These are phyloP conservation scores for Tortricodes alternella DNA, from an alignment of 2,888 invertebrate genomes.

Conservation along the genomic window DNA sequence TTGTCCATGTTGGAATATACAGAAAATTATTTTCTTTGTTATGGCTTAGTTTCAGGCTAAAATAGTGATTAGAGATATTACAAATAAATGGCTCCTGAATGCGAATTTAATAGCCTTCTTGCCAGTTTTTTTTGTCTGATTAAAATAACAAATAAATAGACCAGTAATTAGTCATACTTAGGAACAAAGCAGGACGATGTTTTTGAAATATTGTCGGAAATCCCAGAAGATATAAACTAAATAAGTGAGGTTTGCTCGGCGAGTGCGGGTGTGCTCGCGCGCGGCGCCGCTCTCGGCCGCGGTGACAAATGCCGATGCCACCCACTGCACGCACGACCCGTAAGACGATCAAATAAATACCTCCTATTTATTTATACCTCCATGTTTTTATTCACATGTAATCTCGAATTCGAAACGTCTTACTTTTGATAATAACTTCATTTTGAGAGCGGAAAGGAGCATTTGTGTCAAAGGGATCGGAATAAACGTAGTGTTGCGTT, in stretches of 20 bases:
- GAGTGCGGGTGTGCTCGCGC: neutral
- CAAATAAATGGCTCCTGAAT: no score
- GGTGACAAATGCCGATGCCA: constrained; percentile 78
- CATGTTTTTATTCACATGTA: constrained; percentile 55
- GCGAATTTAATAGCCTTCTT: no score
- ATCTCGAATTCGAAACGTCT: constrained; percentile 43
- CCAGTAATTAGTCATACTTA: no score
- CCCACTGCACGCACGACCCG: constrained; percentile 70
- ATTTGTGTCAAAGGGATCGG: constrained; percentile 6
- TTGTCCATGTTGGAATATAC: no score
- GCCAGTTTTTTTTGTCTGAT: no score
- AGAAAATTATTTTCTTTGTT: no score
- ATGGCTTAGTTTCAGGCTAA: no score
- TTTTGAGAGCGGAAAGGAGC: constrained; percentile 21
- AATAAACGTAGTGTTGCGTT: constrained; percentile 7
- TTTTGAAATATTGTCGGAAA: no score
- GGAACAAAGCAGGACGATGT: no score
- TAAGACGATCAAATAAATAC: constrained; percentile 68
- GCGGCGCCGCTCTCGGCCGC: constrained; percentile 41
- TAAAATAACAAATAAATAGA: no score
- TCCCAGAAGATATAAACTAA: no score
- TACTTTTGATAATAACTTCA: constrained; percentile 34
- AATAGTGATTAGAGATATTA: no score
- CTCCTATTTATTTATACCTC: constrained; percentile 53
- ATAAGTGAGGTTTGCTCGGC: constrained; percentile 18